A percentile compares a stretch with the other conserved stretches of the same genome.
These are phyloP conservation scores for Arctia plantaginis DNA, from an alignment of 2,888 invertebrate genomes.

Conservation along the genomic window DNA sequence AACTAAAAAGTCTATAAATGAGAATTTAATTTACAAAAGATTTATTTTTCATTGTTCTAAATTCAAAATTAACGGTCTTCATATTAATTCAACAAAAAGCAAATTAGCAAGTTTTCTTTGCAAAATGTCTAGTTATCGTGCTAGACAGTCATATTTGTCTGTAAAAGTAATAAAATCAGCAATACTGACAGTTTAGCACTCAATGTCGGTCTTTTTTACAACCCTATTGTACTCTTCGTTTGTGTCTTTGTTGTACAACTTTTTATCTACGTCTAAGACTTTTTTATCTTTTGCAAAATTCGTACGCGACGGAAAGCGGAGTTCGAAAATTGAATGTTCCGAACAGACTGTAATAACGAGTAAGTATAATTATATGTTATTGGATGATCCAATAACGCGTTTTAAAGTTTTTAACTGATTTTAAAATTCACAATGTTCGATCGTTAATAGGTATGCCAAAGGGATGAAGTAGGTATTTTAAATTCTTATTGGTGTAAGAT, in stretches of 20 bases:
- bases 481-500: neutral
- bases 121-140: conserved; percentile 13
- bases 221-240: conserved; percentile 24
- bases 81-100: conserved; percentile 5
- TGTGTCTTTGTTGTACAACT: conserved; percentile 4
- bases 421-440: neutral
- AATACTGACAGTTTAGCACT: conserved; percentile 27
- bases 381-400: neutral
- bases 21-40: neutral
- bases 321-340: conserved; percentile 18
- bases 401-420: neutral
- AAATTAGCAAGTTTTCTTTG: conserved; percentile 25
- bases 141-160: conserved; percentile 25
- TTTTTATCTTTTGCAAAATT: conserved; percentile 20
- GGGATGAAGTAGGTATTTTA: neutral
- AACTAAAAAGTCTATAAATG: neutral
- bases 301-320: conserved; percentile 39
- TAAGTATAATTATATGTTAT: neutral
- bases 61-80: conserved; percentile 9
- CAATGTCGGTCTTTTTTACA: conserved; percentile 14
- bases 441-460: neutral
- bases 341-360: neutral
- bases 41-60: neutral
- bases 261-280: conserved; percentile 13
- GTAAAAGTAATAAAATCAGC: conserved; percentile 43